These are phyloP conservation scores for Polyodon spathula DNA, from an alignment of 2,113 vertebrate species.

Conservation along the genomic window DNA sequence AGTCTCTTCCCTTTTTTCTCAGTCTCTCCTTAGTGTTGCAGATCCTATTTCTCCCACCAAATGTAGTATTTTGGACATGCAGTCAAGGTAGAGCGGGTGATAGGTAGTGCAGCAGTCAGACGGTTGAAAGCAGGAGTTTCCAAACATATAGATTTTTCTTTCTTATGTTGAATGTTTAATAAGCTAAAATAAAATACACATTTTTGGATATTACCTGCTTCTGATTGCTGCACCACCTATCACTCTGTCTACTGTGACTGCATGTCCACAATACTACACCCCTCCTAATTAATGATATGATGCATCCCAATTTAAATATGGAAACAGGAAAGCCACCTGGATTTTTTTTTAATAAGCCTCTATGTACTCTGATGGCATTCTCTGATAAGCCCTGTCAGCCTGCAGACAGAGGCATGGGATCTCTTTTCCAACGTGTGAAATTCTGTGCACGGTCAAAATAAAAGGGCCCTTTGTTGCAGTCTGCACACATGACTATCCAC, in stretches of 20 bases:
- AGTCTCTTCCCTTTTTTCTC: constrained; percentile 16
- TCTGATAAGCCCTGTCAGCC: constrained; percentile 25
- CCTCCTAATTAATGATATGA: constrained; percentile 44
- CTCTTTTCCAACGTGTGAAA: constrained; percentile 48
- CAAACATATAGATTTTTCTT: too few relatives aligned
- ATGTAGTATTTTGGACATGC: too few relatives aligned
- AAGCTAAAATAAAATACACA: too few relatives aligned
- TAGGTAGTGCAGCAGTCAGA: too few relatives aligned
- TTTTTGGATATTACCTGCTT: too few relatives aligned
- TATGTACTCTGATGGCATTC: constrained; percentile 33
- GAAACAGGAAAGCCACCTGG: constrained; percentile 27
- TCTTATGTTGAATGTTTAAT: too few relatives aligned
- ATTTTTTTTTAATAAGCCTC: constrained; percentile 44
- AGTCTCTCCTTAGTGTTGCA: constrained; percentile 22
- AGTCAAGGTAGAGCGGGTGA: too few relatives aligned
- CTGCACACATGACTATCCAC: constrained; percentile 62
- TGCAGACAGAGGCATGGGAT: constrained; percentile 55
- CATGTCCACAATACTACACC: constrained; percentile 21
- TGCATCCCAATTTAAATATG: constrained; percentile 35
- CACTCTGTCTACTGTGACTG: too few relatives aligned
- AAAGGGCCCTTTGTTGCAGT: constrained; percentile 68
- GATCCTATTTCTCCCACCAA: too few relatives aligned
- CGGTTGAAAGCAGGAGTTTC: too few relatives aligned
- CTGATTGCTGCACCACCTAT: too few relatives aligned
- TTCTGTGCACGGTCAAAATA: constrained; percentile 65